Conservation (phyloP, 2,888 invertebrate genomes). For the Phaedon cochleariae region DNA sequence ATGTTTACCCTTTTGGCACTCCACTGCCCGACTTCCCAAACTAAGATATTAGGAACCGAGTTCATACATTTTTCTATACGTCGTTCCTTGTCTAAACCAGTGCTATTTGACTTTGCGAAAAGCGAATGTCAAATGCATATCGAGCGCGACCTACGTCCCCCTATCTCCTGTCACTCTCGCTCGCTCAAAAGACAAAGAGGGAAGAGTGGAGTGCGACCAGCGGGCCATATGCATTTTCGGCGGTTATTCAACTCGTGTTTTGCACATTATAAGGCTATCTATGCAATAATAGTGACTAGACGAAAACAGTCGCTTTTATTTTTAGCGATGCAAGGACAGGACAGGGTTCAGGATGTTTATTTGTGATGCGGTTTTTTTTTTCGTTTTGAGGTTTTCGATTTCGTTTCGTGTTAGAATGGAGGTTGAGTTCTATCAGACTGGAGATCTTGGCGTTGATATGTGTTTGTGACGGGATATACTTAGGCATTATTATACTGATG, state of each 20-base stretch:
- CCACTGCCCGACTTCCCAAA: slow-evolving; percentile 28
- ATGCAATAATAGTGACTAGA: slow-evolving; percentile 62
- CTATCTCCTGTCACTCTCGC: slow-evolving; percentile 19
- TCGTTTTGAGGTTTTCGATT: slow-evolving; percentile 4
- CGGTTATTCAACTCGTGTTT: slow-evolving; percentile 60
- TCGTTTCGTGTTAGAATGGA: slow-evolving; percentile 22
- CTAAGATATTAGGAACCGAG: slow-evolving; percentile 41
- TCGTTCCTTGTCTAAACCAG: slow-evolving; percentile 50
- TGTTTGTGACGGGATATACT: slow-evolving; percentile 12
- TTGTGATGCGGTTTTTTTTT: slow-evolving; percentile 20
- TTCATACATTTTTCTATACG: slow-evolving; percentile 49
- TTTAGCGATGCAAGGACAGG: slow-evolving; percentile 51
- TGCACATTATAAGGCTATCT: slow-evolving; percentile 58
- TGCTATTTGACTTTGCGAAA: slow-evolving; percentile 59
- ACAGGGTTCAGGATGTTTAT: slow-evolving; percentile 25
- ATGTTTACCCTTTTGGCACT: slow-evolving; percentile 1
- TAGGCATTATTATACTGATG: too few relatives aligned
- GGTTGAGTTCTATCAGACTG: neutral
- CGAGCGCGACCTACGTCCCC: slow-evolving; percentile 22
- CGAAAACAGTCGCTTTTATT: slow-evolving; percentile 56
- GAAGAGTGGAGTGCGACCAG: slow-evolving; percentile 5
- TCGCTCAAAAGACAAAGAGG: slow-evolving; percentile 18
- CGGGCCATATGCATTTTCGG: slow-evolving; percentile 53
- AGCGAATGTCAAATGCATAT: slow-evolving; percentile 57
- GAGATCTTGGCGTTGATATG: slow-evolving; percentile 10